A percentile compares a stretch with the other conserved stretches of the same genome.
phyloP scores from a whole-genome alignment of 2,888 invertebrate genomes.

The Coelogynopora nodosa region DNA sequence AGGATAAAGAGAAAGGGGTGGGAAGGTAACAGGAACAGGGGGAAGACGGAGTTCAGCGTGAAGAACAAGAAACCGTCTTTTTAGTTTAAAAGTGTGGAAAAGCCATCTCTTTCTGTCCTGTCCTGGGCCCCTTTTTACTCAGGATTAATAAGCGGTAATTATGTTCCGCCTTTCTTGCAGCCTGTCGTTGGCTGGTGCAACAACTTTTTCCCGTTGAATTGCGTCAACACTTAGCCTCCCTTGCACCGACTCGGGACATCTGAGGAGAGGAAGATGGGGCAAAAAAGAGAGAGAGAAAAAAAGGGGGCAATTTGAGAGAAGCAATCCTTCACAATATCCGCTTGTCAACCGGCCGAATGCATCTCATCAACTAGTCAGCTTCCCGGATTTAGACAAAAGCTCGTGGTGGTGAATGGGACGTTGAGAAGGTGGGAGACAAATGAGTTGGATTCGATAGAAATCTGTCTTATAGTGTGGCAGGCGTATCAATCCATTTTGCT shows the following conservation, averaged over 20 bases:
- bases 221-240: too few species aligned
- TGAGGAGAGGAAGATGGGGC: background rate
- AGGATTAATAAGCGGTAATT: background rate
- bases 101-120: background rate
- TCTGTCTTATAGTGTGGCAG: too few species aligned
- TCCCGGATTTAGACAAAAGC: background rate
- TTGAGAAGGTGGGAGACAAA: background rate
- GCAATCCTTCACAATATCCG: background rate
- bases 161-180: background rate
- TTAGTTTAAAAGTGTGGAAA: too few species aligned
- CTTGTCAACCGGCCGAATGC: background rate
- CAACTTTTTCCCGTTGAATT: background rate
- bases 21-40: background rate
- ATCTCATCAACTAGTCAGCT: background rate
- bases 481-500: too few species aligned
- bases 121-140: background rate
- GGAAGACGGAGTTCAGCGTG: background rate
- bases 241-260: background rate
- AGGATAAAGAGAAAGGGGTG: background rate
- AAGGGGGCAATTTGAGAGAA: background rate
- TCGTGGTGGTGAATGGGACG: background rate
- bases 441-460: too few species aligned
- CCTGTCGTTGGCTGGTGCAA: background rate
- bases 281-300: background rate
- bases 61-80: too few species aligned